A percentile compares a stretch with the other conserved stretches of the same genome.
These are phyloP conservation scores for Eupithecia centaureata DNA, from an alignment of 2,888 invertebrate species.

Conservation along the genomic window DNA sequence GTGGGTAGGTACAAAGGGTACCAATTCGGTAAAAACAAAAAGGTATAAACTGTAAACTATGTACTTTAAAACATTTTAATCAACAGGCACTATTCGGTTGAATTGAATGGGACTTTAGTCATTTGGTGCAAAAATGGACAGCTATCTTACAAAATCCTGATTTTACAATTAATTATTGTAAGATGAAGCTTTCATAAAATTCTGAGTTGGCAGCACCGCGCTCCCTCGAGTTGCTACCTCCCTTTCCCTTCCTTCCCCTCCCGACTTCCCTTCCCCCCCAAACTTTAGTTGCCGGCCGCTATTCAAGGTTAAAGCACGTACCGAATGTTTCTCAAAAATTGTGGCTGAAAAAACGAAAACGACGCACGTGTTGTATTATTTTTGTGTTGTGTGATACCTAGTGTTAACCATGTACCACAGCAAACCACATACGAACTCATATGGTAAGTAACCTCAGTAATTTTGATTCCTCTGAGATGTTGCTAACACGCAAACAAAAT, in stretches of 20 bases:
- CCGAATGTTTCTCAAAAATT: slow-evolving; percentile 20
- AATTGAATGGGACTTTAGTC: too few relatives aligned
- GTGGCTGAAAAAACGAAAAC: slow-evolving; percentile 18
- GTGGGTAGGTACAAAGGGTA: too few relatives aligned
- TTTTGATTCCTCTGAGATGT: not conserved
- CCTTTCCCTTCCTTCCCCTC: not conserved
- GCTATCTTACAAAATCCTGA: not conserved
- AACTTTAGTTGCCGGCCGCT: slow-evolving; percentile 25
- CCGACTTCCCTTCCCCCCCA: not conserved
- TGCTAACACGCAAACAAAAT: not conserved
- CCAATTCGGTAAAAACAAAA: too few relatives aligned
- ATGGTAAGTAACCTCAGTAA: slow-evolving; percentile 58
- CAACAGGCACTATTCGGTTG: too few relatives aligned
- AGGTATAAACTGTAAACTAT: too few relatives aligned
- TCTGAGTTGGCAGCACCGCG: not conserved
- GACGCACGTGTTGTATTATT: not conserved
- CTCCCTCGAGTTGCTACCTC: not conserved
- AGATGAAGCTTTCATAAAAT: not conserved
- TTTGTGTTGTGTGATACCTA: slow-evolving; percentile 14
- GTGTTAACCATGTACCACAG: slow-evolving; percentile 62
- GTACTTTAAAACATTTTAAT: too few relatives aligned
- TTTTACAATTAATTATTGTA: not conserved
- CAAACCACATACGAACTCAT: slow-evolving; percentile 64
- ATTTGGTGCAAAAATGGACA: too few relatives aligned
- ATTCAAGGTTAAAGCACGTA: slow-evolving; percentile 12